These are phyloP conservation scores for Noturus placidus DNA, from an alignment of 2,113 vertebrate species.

Conservation along the genomic window DNA sequence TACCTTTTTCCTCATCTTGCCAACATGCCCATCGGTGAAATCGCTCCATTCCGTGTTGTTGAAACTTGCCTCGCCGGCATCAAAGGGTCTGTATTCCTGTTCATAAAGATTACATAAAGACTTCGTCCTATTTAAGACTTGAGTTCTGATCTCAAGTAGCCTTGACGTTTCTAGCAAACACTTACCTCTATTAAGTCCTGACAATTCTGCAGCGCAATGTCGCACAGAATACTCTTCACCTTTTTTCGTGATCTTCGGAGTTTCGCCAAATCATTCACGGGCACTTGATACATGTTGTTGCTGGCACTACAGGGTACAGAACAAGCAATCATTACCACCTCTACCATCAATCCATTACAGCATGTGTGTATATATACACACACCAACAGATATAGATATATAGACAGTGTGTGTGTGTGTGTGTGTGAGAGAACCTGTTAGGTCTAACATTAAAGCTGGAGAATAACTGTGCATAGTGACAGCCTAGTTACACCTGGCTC, in stretches of 20 bases:
- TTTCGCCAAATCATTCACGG: slow-evolving; percentile 84
- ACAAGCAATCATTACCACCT: not conserved
- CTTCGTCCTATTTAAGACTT: not conserved
- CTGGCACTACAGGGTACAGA: slow-evolving; percentile 27
- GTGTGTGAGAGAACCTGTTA: not conserved
- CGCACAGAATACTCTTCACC: slow-evolving; percentile 82
- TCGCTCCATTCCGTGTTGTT: slow-evolving; percentile 62
- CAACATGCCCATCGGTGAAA: slow-evolving; percentile 53
- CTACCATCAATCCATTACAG: not conserved
- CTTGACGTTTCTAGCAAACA: not conserved
- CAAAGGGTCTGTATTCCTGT: slow-evolving; percentile 59
- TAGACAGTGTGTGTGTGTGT: not conserved
- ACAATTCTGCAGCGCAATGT: slow-evolving; percentile 83
- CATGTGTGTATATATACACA: not conserved
- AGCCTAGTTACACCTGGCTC: not conserved
- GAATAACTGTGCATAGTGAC: not conserved
- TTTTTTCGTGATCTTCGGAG: slow-evolving; percentile 83
- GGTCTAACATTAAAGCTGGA: not conserved
- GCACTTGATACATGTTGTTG: slow-evolving; percentile 85
- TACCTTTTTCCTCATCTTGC: slow-evolving; percentile 61
- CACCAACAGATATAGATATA: not conserved
- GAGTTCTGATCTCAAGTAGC: not conserved
- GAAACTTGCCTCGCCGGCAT: slow-evolving; percentile 58
- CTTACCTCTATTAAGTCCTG: slow-evolving; percentile 79
- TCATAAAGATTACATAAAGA: not conserved